Evolutionary conservation across 2,113 vertebrate genomes (phyloP).

Genomic region (Oncorhynchus clarkii): DNA sequence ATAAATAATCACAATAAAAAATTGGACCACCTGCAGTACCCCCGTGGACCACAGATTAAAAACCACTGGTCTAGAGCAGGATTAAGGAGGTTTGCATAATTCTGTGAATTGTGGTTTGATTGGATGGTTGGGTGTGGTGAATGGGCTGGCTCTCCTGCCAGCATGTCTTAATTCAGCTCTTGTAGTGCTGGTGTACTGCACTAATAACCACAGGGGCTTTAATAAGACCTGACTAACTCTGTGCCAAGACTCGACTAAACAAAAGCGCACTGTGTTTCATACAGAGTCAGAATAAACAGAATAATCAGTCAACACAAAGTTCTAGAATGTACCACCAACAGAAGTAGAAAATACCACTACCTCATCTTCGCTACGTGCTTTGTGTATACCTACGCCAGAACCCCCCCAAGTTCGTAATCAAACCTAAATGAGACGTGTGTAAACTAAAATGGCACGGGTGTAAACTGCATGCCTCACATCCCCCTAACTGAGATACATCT

Average conservation of each 20-base stretch:
- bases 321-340: not conserved
- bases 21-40: too few relatives aligned
- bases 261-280: conserved; percentile 62
- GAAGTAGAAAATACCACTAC: not conserved
- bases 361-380: conserved; percentile 4
- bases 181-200: conserved; percentile 3
- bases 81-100: too few relatives aligned
- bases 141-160: conserved; percentile 42
- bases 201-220: conserved; percentile 44
- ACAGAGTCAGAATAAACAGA: conserved; percentile 37
- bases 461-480: conserved; percentile 24
- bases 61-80: too few relatives aligned
- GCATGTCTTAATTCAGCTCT: conserved; percentile 57
- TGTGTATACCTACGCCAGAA: not conserved
- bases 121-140: conserved; percentile 13
- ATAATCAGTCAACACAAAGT: conserved; percentile 38
- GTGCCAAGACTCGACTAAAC: conserved; percentile 57
- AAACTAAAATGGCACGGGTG: not conserved
- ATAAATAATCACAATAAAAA: too few relatives aligned
- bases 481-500: conserved; percentile 18
- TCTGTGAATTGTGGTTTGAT: conserved; percentile 36
- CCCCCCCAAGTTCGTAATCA: not conserved
- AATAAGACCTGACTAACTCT: conserved; percentile 40
- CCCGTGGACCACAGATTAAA: too few relatives aligned
- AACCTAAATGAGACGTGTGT: not conserved